Base-by-base conservation (phyloP, 2,113 vertebrate genomes). In the Meleagris gallopavo region DNA sequence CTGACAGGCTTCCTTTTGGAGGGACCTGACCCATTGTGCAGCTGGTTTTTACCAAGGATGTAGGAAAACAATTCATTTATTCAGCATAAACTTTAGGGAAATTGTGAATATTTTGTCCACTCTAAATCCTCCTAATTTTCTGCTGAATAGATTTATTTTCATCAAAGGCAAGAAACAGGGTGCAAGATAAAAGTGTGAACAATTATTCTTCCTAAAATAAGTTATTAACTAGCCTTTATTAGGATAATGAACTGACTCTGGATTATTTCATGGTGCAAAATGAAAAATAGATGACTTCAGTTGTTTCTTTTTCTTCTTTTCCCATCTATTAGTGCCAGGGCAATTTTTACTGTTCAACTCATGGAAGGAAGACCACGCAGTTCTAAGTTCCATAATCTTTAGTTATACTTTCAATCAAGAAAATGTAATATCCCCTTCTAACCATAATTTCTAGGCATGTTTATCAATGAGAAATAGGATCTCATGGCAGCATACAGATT, bases 251-350 rank as follows among this genome's bases (percentile, higher is more conserved):
- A 55, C 40, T 70, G 55, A 16, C 48, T 87, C 64, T 80, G 65
- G 40, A 77, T 77, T 40, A 86, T 32, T 69, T 93, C 17, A 27
- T 50, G 34, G 13, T 83, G 62, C 40, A 52, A 90, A 64, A 22
- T 69, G 62, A 86, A 93, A 82, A 90, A 76, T 43, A 87, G 30
- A 48, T 3, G 43, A 38, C 13, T 32, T 79, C 6, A 83, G 32
- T 46, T 4, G 10, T 75, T 91, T 80, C 22, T 88, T 92, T 91
- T 91, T 83, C 64, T 94, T 93, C 38, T 79, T 84, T 82, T 84
- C 50, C 43, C 34, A 62, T 34, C 11, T 50, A 6, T 62, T 74
- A 45, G 9, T 73, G 79, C 41, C 54, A 55, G 54, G 50, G 13
- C 13, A 83, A 46, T 67, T 82, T 87, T 70, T 96, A 12, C 54